phyloP scores from a whole-genome alignment of 2,888 invertebrate genomes.

The Graphium colonna region DNA sequence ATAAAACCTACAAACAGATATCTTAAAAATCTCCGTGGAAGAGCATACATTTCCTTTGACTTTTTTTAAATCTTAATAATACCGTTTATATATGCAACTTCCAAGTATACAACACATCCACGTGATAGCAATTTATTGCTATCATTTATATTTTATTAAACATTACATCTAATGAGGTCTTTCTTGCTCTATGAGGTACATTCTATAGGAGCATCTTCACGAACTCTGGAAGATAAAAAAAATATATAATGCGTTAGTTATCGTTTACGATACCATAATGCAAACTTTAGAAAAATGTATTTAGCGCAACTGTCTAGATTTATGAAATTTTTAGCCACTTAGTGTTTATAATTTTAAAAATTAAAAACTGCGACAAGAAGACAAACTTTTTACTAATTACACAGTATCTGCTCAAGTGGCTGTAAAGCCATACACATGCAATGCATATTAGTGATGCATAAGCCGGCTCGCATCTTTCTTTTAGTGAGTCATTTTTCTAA shows the following conservation, averaged over 20 bases:
- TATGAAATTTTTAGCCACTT: too few species aligned
- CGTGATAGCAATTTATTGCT: constrained; percentile 33
- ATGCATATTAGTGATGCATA: too few species aligned
- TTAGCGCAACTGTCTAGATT: too few species aligned
- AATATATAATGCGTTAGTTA: not conserved
- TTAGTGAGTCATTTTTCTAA: too few species aligned
- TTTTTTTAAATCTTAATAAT: constrained; percentile 18
- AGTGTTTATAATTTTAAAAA: too few species aligned
- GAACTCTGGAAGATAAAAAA: constrained; percentile 73
- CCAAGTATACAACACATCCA: constrained; percentile 21
- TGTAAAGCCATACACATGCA: too few species aligned
- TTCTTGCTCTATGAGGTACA: constrained; percentile 40
- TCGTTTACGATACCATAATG: too few species aligned
- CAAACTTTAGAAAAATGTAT: too few species aligned
- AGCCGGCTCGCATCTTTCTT: too few species aligned
- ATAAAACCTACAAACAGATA: constrained; percentile 13
- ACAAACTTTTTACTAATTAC: too few species aligned
- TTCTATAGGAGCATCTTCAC: constrained; percentile 79
- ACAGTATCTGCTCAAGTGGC: too few species aligned
- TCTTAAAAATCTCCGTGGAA: constrained; percentile 23
- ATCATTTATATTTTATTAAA: constrained; percentile 31
- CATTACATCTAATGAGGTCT: constrained; percentile 63
- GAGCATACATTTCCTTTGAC: constrained; percentile 20
- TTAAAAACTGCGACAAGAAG: too few species aligned
- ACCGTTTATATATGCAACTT: constrained; percentile 7